Evolutionary conservation across 1,140 invertebrate species (phyloP).

Genomic region (Glossosoma conforme): DNA sequence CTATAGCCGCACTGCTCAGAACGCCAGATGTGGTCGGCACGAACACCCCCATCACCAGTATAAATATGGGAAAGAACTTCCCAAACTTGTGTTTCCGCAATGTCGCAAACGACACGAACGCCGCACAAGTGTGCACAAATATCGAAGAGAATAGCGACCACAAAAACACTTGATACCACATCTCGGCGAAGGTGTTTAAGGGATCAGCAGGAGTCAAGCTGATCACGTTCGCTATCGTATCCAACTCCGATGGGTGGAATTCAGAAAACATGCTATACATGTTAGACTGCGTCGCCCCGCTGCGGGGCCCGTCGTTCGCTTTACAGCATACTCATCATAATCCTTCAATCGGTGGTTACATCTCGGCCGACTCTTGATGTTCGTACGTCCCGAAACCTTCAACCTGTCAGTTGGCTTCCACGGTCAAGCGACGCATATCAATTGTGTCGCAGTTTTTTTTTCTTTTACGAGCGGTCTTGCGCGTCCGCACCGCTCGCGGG

Average conservation of each 20-base stretch:
- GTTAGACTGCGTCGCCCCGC: too few species aligned
- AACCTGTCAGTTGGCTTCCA: too few species aligned
- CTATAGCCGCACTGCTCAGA: constrained; percentile 87
- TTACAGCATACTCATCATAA: too few species aligned
- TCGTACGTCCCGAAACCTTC: too few species aligned
- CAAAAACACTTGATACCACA: constrained; percentile 94
- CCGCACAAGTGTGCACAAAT: constrained; percentile 85
- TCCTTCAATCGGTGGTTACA: neutral
- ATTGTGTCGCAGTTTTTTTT: too few species aligned
- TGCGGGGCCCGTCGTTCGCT: too few species aligned
- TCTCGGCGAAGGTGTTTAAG: constrained; percentile 71
- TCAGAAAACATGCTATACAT: constrained; percentile 57
- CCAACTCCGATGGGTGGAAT: constrained; percentile 54
- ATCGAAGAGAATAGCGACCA: constrained; percentile 92
- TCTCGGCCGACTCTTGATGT: too few species aligned
- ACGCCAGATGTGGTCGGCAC: constrained; percentile 82
- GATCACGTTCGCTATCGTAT: constrained; percentile 59
- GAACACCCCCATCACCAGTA: constrained; percentile 82
- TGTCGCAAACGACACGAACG: constrained; percentile 83
- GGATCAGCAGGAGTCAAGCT: constrained; percentile 54
- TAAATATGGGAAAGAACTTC: constrained; percentile 84
- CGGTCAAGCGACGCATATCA: too few species aligned
- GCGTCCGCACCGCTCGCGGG: too few species aligned
- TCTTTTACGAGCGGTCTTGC: too few species aligned
- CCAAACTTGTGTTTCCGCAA: constrained; percentile 90